phyloP scores from a whole-genome alignment of 2,797 vertebrate species.

The Clamator glandarius region DNA sequence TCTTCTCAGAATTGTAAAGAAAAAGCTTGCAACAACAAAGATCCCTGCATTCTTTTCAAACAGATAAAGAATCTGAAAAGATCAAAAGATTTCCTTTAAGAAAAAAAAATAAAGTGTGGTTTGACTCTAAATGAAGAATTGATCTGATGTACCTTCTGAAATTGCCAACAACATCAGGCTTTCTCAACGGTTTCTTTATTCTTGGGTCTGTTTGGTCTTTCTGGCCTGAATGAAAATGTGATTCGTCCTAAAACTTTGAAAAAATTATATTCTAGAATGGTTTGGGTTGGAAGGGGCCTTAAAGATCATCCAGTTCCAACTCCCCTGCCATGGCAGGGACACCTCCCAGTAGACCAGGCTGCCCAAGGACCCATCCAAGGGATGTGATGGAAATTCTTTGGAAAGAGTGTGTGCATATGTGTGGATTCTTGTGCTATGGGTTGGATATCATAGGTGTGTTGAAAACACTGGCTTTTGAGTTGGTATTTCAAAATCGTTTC shows the following conservation, averaged over 20 bases:
- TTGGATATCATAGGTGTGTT: not conserved
- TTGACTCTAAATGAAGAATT: not conserved
- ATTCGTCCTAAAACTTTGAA: not conserved
- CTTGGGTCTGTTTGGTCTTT: not conserved
- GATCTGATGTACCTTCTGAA: not conserved
- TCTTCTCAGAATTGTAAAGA: not conserved
- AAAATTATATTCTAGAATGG: not conserved
- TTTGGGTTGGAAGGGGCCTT: too few relatives aligned
- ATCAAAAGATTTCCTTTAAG: not conserved
- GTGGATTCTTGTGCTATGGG: not conserved
- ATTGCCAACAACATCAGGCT: not conserved
- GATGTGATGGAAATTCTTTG: not conserved
- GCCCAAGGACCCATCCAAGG: too few relatives aligned
- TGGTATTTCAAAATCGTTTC: not conserved
- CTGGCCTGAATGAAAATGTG: not conserved
- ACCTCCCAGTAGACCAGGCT: too few relatives aligned
- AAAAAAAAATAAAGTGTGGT: not conserved
- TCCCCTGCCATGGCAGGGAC: too few relatives aligned
- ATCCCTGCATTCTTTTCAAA: not conserved
- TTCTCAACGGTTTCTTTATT: not conserved
- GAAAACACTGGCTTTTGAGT: not conserved
- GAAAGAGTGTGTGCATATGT: not conserved
- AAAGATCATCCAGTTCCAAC: too few relatives aligned
- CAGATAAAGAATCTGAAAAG: not conserved
- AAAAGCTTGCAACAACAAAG: not conserved